These are phyloP conservation scores for Pilophorus perplexus DNA, from an alignment of 2,888 invertebrate genomes.

Conservation along the genomic window DNA sequence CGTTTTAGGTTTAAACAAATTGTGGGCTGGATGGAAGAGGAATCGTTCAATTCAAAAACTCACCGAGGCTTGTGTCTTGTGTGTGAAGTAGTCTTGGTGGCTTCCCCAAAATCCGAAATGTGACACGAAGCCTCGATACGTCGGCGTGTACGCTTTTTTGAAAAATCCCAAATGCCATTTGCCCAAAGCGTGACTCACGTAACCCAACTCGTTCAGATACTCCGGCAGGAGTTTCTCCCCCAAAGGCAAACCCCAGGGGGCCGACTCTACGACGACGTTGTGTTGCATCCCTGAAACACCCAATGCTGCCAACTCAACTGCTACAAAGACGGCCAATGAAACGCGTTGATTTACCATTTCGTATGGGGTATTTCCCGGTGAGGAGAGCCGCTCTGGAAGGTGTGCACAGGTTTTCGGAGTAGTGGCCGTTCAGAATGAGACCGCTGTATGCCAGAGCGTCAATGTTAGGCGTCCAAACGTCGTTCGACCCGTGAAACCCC, in stretches of 20 bases:
- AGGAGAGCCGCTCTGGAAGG: constrained; percentile 78
- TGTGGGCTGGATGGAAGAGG: no score
- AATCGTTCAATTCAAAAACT: no score
- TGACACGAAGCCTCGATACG: constrained; percentile 73
- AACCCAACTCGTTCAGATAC: constrained; percentile 74
- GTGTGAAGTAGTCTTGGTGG: constrained; percentile 86
- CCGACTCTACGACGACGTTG: constrained; percentile 69
- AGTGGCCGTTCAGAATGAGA: constrained; percentile 81
- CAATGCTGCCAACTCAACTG: background rate
- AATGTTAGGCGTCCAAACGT: constrained; percentile 86
- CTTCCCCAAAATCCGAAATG: constrained; percentile 84
- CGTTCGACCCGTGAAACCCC: constrained; percentile 81
- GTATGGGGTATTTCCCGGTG: constrained; percentile 84
- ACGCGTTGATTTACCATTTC: constrained; percentile 59
- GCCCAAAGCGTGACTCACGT: constrained; percentile 73
- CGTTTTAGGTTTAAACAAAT: no score
- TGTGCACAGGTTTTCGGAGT: constrained; percentile 80
- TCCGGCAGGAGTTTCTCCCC: constrained; percentile 77
- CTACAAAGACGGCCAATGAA: background rate
- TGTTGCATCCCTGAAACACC: constrained; percentile 55
- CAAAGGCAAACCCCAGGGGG: constrained; percentile 79
- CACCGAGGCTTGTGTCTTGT: constrained; percentile 68
- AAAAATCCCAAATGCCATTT: constrained; percentile 76
- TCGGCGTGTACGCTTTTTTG: constrained; percentile 70
- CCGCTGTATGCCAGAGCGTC: constrained; percentile 83